A percentile compares a stretch with the other conserved stretches of the same genome.
Conservation (phyloP, 2,888 invertebrate species). For the Lumbricus terrestris region DNA sequence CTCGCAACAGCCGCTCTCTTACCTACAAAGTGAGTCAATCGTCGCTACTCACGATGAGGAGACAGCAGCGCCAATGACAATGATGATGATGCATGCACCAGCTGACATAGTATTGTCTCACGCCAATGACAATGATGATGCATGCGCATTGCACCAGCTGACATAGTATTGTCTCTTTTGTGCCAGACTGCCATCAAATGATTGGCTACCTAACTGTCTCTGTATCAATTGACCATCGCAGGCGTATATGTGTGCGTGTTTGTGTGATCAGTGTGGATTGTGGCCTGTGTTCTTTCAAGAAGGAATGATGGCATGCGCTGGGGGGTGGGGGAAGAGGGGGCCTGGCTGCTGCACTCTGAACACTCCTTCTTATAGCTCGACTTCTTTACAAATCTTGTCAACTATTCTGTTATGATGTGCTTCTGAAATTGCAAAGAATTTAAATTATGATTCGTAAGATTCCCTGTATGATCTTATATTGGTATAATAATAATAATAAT, state of each 20-base stretch:
- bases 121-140: too few relatives aligned
- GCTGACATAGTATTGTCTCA: too few relatives aligned
- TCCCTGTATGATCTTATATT: too few relatives aligned
- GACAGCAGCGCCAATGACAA: too few relatives aligned
- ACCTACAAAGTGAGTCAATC: slow-evolving; percentile 74
- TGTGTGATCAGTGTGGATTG: background rate
- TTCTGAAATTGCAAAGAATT: background rate
- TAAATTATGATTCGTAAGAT: background rate
- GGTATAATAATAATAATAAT: too few relatives aligned
- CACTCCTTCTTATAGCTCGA: background rate
- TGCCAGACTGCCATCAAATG: background rate
- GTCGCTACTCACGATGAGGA: too few relatives aligned
- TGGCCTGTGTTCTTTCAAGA: too few relatives aligned
- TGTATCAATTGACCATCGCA: background rate
- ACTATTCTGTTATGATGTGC: background rate
- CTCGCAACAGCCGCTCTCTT: slow-evolving; percentile 89
- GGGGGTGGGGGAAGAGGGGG: background rate
- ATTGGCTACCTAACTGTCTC: background rate
- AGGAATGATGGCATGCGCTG: too few relatives aligned
- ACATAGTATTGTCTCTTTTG: too few relatives aligned
- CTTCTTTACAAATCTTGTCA: background rate
- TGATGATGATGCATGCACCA: too few relatives aligned
- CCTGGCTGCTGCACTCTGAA: background rate
- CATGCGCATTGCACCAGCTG: too few relatives aligned
- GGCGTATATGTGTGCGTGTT: background rate